Percentiles rank a stretch among this genome's conserved stretches.
Evolutionary conservation across 2,888 invertebrate genomes (phyloP).

Genomic region (Macrophya annulata): DNA sequence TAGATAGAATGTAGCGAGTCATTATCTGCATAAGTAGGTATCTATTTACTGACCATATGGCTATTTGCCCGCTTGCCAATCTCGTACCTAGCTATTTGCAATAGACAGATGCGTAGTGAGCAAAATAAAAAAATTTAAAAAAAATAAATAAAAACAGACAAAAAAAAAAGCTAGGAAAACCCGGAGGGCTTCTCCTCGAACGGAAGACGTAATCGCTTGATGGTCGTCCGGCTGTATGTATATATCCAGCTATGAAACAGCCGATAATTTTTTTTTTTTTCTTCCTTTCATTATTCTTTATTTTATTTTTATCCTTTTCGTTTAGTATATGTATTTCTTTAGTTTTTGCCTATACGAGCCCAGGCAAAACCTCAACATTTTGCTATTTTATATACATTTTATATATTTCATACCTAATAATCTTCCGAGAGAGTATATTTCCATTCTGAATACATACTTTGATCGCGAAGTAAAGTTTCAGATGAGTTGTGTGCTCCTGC

Average conservation of each 20-base stretch:
- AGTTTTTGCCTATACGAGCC: not conserved
- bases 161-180: conserved; percentile 10
- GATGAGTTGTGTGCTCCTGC: not conserved
- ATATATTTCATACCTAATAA: conserved; percentile 13
- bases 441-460: not conserved
- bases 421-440: not conserved
- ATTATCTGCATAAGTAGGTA: not conserved
- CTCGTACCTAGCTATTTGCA: conserved; percentile 28
- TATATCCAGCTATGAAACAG: not conserved
- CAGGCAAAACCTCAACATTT: not conserved
- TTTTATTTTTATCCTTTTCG: not conserved
- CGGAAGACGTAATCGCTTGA: conserved; percentile 40
- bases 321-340: conserved; percentile 17
- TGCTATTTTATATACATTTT: conserved; percentile 16
- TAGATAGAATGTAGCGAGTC: conserved; percentile 7
- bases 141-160: not conserved
- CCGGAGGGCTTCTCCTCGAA: conserved; percentile 25
- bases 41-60: conserved; percentile 17
- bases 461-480: not conserved
- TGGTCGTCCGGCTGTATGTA: not conserved
- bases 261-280: not conserved
- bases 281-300: not conserved
- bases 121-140: not conserved
- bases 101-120: conserved; percentile 34
- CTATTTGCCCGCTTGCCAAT: not conserved